These are phyloP conservation scores for Pseudorhombus dupliciocellatus DNA, from an alignment of 2,113 vertebrate genomes.

Conservation along the genomic window DNA sequence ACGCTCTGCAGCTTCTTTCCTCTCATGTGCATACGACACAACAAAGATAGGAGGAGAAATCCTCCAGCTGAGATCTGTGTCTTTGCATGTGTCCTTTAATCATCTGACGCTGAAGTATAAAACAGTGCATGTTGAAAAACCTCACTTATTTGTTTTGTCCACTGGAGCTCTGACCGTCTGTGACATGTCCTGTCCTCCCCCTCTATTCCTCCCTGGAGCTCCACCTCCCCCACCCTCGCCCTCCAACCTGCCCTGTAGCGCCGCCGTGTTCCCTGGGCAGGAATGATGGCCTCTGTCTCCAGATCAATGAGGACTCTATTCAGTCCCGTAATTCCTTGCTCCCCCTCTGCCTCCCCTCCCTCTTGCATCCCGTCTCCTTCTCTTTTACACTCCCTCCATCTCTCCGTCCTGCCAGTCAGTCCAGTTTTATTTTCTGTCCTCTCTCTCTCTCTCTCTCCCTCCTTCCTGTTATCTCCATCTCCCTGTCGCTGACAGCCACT, in stretches of 20 bases:
- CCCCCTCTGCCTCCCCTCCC: slow-evolving; percentile 39
- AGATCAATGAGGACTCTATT: slow-evolving; percentile 78
- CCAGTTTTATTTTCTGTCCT: slow-evolving; percentile 6
- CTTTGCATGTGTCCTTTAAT: no score
- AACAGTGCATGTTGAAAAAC: no score
- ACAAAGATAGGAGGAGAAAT: no score
- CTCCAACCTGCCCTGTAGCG: slow-evolving; percentile 17
- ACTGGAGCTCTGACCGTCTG: background rate
- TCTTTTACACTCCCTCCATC: slow-evolving; percentile 26
- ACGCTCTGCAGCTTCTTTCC: no score
- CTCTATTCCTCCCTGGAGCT: background rate
- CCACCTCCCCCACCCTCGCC: slow-evolving; percentile 7
- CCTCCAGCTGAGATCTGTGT: no score
- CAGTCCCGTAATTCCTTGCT: slow-evolving; percentile 17
- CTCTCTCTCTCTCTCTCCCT: slow-evolving; percentile 40
- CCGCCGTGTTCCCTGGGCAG: slow-evolving; percentile 65
- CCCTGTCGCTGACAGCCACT: slow-evolving; percentile 56
- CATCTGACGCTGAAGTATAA: no score
- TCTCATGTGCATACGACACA: no score
- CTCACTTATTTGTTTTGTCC: background rate
- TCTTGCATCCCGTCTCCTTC: slow-evolving; percentile 14
- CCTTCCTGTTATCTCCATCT: slow-evolving; percentile 66
- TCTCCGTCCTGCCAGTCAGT: slow-evolving; percentile 11
- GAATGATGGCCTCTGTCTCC: slow-evolving; percentile 72
- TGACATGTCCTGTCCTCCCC: slow-evolving; percentile 4